These are phyloP conservation scores for Sebastes jordani DNA, from an alignment of 2,797 vertebrate species.

Conservation along the genomic window DNA sequence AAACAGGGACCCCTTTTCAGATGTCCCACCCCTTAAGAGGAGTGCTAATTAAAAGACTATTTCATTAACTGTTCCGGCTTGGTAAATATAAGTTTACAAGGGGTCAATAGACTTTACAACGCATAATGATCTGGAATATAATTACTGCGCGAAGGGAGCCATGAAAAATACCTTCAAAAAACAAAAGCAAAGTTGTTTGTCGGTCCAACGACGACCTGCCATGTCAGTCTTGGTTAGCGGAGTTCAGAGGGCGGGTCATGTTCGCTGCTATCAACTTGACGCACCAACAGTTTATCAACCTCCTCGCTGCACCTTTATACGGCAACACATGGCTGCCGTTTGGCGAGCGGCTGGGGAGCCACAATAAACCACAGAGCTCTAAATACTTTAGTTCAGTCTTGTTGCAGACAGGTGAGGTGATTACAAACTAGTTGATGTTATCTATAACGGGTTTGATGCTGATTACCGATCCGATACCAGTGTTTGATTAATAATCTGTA, in stretches of 20 bases:
- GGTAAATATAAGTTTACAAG: slow-evolving; percentile 87
- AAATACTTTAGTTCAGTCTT: slow-evolving; percentile 28
- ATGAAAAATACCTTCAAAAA: slow-evolving; percentile 70
- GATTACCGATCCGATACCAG: too few species aligned
- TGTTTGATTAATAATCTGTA: neutral
- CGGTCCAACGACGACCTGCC: slow-evolving; percentile 40
- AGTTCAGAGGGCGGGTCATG: slow-evolving; percentile 64
- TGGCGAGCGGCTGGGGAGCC: slow-evolving; percentile 29
- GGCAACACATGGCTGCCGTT: slow-evolving; percentile 48
- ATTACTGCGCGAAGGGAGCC: slow-evolving; percentile 80
- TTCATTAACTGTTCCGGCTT: slow-evolving; percentile 86
- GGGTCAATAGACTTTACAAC: slow-evolving; percentile 85
- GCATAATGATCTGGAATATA: slow-evolving; percentile 84
- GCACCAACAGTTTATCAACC: slow-evolving; percentile 62
- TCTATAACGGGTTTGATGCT: neutral
- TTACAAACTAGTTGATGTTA: slow-evolving; percentile 23
- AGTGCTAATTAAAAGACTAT: slow-evolving; percentile 86
- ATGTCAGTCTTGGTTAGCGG: slow-evolving; percentile 59
- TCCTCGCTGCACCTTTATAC: slow-evolving; percentile 47
- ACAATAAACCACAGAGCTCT: slow-evolving; percentile 35
- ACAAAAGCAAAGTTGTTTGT: slow-evolving; percentile 77
- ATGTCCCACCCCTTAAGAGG: slow-evolving; percentile 79
- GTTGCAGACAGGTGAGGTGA: slow-evolving; percentile 34
- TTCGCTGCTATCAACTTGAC: slow-evolving; percentile 61
- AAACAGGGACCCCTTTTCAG: slow-evolving; percentile 76